Evolutionary conservation across 2,797 vertebrate species (phyloP), one percentile per base, ranked within the genome.

Genomic region (Clarias platycephalus): DNA sequence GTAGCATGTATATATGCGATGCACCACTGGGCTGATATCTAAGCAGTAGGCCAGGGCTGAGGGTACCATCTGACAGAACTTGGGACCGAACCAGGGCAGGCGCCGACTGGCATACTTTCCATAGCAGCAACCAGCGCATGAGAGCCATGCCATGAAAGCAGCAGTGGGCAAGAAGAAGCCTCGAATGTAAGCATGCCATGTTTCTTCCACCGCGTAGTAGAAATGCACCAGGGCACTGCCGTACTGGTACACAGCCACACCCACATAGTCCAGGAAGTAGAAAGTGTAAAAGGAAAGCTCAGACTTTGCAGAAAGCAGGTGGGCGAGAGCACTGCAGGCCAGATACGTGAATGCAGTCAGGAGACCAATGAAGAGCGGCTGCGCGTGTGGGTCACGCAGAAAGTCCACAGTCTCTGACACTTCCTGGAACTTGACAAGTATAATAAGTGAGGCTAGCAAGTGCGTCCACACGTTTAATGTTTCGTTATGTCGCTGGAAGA

Each of bases 191-290:
- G 91, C 74, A 0, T 98, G 97, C 97, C 97, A 97, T 80, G 93
- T 85, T 0, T 96, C 95, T 91, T 98, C 97, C 0, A 97, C 95
- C 90, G 95, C 92, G 0, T 99, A 99, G 92, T 98, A 99, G 91
- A 96, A 99, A 88, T 99, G 98, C 0, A 91, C 95, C 87, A 99
- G 89, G 3, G 97, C 98, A 0, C 97, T 98, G 91, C 97, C 95
- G 0, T 97, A 99, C 91, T 99, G 98, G 92, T 99, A 99, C 9
- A 97, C 89, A 0, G 97, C 96, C 0, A 99, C 97, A 0, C 98
- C 98, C 67, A 99, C 96, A 0, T 99, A 99, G 93, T 99, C 97
- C 92, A 99, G 89, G 92, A 99, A 99, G 93, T 97, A 99, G 93
- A 98, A 99, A 49, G 95, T 92, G 90, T 97, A 99, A 90, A 97